Evolutionary conservation across 2,888 invertebrate genomes (phyloP), one percentile per base, ranked within the genome.

Genomic region (Calephelis perditalis): DNA sequence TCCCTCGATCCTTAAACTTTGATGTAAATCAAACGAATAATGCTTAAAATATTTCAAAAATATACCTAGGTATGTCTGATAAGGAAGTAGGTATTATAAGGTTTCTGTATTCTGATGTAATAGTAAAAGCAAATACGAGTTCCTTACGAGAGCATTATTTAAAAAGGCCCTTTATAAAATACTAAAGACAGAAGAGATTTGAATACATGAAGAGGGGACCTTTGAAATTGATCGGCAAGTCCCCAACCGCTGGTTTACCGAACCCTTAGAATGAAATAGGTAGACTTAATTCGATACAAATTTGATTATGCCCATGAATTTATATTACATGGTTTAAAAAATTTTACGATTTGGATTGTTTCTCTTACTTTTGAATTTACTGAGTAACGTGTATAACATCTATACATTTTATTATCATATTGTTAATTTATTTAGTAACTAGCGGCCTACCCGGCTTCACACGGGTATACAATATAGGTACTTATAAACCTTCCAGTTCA

Each of bases 211-310:
- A 76, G 80, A 82, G 81, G 86, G 82, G 84, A 75, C 76, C 82
- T 84, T 86, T 87, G 86, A 86, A 90, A 90, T 88, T 88, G 89
- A 88, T 89, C 89, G 86, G 72, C 73, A 78, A 71, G 78, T 82
- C 86, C 87, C 87, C 84, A 80, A 80, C 74, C 78, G 80, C 81
- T 83, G 85, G 84, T 87, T 87, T 84, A 82, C 86, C 82, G 79
- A 79, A 72, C 84, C 82, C 82, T 74, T 76, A 77, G 76, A 72
- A 70, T 62, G 73, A 67, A 73, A 74, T 15, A 77, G 78, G 76
- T 77, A 73, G 73, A 77, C 77, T 78, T 87, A 86, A 86, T 86
- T 76, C 79, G 74, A 75, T 76, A 82, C 85, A 88, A 87, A 89
- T 88, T 86, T 82, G 85, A 86, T 86, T 87, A 84, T 73, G 74